Conservation (phyloP, 2,888 invertebrate species). For the Cosmorhoe ocellata region DNA sequence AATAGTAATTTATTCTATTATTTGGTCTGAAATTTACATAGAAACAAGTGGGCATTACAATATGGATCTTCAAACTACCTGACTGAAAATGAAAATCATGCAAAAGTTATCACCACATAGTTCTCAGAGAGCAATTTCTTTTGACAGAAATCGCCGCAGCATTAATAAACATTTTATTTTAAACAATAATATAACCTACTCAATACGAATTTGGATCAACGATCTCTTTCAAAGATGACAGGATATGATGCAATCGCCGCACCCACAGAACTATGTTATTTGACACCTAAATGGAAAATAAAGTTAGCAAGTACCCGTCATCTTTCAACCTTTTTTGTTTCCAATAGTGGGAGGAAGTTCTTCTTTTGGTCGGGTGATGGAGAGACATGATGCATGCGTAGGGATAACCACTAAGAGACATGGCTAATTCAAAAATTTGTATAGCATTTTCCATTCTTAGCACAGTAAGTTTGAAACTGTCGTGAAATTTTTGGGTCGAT, state of each 20-base stretch:
- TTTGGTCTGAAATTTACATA: too few species aligned
- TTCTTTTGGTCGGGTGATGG: slow-evolving; percentile 17
- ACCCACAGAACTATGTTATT: slow-evolving; percentile 31
- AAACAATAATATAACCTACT: slow-evolving; percentile 24
- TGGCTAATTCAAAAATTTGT: background rate
- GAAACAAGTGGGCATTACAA: too few species aligned
- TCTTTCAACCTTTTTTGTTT: slow-evolving; percentile 24
- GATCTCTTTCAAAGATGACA: slow-evolving; percentile 33
- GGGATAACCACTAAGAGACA: too few species aligned
- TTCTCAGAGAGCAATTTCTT: background rate
- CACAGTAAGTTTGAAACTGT: too few species aligned
- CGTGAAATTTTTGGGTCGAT: too few species aligned
- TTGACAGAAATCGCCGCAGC: background rate
- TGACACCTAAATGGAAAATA: slow-evolving; percentile 28
- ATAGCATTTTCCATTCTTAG: too few species aligned
- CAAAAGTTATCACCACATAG: too few species aligned
- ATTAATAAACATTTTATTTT: slow-evolving; percentile 9
- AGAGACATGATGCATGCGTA: slow-evolving; percentile 5
- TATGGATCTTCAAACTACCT: too few species aligned
- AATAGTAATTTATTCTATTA: too few species aligned
- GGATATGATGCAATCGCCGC: slow-evolving; percentile 35
- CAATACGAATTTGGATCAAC: slow-evolving; percentile 28
- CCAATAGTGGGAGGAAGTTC: slow-evolving; percentile 17
- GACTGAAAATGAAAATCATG: too few species aligned
- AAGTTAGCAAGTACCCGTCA: slow-evolving; percentile 24